Evolutionary conservation across 2,888 invertebrate genomes (phyloP).

Genomic region (Cryptophagus acutangulus): DNA sequence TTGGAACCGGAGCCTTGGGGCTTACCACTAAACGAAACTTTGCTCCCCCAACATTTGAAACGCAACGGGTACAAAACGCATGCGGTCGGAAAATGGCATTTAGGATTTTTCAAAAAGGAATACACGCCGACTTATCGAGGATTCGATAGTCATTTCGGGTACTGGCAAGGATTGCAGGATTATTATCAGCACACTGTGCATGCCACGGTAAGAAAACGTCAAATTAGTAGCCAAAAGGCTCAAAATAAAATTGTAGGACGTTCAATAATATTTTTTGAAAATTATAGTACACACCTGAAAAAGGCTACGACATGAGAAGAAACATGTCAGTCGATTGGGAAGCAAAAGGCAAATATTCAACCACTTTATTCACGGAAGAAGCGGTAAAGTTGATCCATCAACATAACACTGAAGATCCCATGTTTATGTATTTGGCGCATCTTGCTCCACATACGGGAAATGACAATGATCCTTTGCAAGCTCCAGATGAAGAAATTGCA

Average conservation of each 20-base stretch:
- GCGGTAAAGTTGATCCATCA: conserved; percentile 57
- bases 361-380: conserved; percentile 62
- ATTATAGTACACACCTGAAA: conserved; percentile 41
- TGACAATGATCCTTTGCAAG: conserved; percentile 60
- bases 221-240: conserved; percentile 4
- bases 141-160: conserved; percentile 79
- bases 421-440: conserved; percentile 67
- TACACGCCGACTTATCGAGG: conserved; percentile 72
- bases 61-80: conserved; percentile 67
- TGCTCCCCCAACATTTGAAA: conserved; percentile 60
- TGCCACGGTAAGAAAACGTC: conserved; percentile 45
- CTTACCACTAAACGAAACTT: conserved; percentile 56
- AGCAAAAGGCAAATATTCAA: conserved; percentile 57
- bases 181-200: conserved; percentile 65
- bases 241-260: background rate
- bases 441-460: conserved; percentile 67
- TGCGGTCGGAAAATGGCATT: conserved; percentile 81
- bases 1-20: conserved; percentile 69
- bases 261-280: background rate
- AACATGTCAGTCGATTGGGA: conserved; percentile 54
- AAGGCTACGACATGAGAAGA: conserved; percentile 60
- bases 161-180: conserved; percentile 75
- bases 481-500: conserved; percentile 64
- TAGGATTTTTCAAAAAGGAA: conserved; percentile 69
- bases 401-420: conserved; percentile 52